These are phyloP conservation scores for Cylloceria caligata DNA, from an alignment of 2,888 invertebrate genomes.

Conservation along the genomic window DNA sequence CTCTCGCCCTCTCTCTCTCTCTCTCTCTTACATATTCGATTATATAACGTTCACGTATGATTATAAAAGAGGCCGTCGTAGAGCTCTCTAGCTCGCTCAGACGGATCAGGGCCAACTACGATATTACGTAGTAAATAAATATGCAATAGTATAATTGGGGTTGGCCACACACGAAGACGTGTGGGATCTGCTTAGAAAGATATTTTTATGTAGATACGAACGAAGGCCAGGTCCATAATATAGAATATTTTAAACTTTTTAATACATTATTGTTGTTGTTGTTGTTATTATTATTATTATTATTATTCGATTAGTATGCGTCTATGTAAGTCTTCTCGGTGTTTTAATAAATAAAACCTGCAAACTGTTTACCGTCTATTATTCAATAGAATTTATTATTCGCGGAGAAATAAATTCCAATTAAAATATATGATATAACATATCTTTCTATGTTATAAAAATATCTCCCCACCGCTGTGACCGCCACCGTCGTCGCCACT, in stretches of 20 bases:
- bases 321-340: not conserved
- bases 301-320: constrained; percentile 7
- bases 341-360: not conserved
- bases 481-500: no score
- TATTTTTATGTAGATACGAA: constrained; percentile 51
- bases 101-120: constrained; percentile 79
- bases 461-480: no score
- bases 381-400: no score
- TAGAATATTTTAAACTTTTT: constrained; percentile 73
- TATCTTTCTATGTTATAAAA: no score
- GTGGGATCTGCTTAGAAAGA: constrained; percentile 9
- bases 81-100: constrained; percentile 74
- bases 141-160: constrained; percentile 74
- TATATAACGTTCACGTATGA: constrained; percentile 43
- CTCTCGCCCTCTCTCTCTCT: constrained; percentile 1
- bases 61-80: constrained; percentile 59
- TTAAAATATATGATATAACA: no score
- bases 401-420: no score
- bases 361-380: not conserved
- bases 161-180: constrained; percentile 76
- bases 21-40: constrained; percentile 10
- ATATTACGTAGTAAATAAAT: constrained; percentile 81
- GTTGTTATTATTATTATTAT: not conserved
- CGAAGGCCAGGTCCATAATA: constrained; percentile 80
- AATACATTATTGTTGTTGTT: constrained; percentile 3